Evolutionary conservation across 2,888 invertebrate genomes (phyloP).

Genomic region (Tillus elongatus): DNA sequence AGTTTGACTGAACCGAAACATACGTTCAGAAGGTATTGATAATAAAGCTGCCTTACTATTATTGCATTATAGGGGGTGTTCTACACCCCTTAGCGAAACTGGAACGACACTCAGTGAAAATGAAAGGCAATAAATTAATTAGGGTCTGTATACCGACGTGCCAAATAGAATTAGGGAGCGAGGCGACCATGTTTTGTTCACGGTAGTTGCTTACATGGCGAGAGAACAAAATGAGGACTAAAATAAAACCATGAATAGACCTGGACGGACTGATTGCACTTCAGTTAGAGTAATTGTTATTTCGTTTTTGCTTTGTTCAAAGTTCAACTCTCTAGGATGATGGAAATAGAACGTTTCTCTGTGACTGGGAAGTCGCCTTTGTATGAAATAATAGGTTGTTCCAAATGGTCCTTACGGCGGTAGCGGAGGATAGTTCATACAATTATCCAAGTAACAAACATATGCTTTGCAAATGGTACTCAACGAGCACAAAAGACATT

Average conservation of each 20-base stretch:
- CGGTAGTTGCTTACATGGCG: constrained; percentile 7
- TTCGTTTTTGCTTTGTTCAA: constrained; percentile 20
- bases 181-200: constrained; percentile 17
- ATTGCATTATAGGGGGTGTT: constrained; percentile 17
- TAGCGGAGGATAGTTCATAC: too few species aligned
- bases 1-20: constrained; percentile 19
- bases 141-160: constrained; percentile 32
- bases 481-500: too few species aligned
- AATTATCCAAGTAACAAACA: too few species aligned
- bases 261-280: constrained; percentile 16
- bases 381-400: too few species aligned
- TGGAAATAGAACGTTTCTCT: constrained; percentile 4
- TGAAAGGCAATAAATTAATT: constrained; percentile 39
- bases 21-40: constrained; percentile 17
- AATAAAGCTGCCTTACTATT: constrained; percentile 20
- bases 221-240: constrained; percentile 5
- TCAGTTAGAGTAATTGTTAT: constrained; percentile 17
- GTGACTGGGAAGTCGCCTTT: too few species aligned
- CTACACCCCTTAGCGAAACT: constrained; percentile 18
- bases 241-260: constrained; percentile 10
- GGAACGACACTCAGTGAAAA: constrained; percentile 29
- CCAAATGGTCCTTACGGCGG: too few species aligned
- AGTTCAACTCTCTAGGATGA: constrained; percentile 12
- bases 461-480: too few species aligned
- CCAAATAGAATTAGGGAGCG: constrained; percentile 23